Evolutionary conservation across 1,140 invertebrate genomes (phyloP).

Genomic region (Bombus difficillimus): DNA sequence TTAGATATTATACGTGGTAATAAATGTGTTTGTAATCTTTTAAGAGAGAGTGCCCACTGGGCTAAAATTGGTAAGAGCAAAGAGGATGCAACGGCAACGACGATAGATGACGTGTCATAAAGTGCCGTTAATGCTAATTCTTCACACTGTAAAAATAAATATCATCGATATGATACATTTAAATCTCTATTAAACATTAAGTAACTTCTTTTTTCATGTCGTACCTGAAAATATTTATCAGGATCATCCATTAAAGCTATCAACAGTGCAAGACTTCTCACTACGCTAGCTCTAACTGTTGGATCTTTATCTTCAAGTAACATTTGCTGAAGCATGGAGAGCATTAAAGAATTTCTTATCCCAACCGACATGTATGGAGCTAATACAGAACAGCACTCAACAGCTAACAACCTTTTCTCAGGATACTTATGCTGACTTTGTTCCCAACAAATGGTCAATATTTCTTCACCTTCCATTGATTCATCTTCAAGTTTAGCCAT

Average conservation of each 20-base stretch:
- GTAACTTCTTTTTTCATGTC: background rate
- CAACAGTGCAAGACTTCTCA: slow-evolving; percentile 86
- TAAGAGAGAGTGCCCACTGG: slow-evolving; percentile 86
- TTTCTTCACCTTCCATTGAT: slow-evolving; percentile 85
- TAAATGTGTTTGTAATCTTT: slow-evolving; percentile 81
- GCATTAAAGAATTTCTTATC: slow-evolving; percentile 88
- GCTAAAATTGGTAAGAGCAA: slow-evolving; percentile 84
- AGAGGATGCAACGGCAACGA: slow-evolving; percentile 80
- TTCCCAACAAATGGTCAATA: slow-evolving; percentile 91
- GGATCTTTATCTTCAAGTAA: slow-evolving; percentile 88
- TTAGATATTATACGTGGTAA: slow-evolving; percentile 76
- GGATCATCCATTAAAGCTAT: slow-evolving; percentile 86
- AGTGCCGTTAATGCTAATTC: slow-evolving; percentile 84
- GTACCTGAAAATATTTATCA: slow-evolving; percentile 88
- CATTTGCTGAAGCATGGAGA: slow-evolving; percentile 91
- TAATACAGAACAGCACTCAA: slow-evolving; percentile 88
- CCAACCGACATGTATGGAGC: slow-evolving; percentile 87
- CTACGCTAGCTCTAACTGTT: slow-evolving; percentile 85
- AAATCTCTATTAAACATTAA: background rate
- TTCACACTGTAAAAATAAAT: slow-evolving; percentile 81
- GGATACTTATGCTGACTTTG: slow-evolving; percentile 89
- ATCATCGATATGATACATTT: slow-evolving; percentile 1
- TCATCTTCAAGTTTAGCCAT: slow-evolving; percentile 85
- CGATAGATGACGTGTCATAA: slow-evolving; percentile 82
- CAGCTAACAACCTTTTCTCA: slow-evolving; percentile 88